Base-by-base conservation (phyloP, 2,888 invertebrate species). In the Polymixis lichenea region DNA sequence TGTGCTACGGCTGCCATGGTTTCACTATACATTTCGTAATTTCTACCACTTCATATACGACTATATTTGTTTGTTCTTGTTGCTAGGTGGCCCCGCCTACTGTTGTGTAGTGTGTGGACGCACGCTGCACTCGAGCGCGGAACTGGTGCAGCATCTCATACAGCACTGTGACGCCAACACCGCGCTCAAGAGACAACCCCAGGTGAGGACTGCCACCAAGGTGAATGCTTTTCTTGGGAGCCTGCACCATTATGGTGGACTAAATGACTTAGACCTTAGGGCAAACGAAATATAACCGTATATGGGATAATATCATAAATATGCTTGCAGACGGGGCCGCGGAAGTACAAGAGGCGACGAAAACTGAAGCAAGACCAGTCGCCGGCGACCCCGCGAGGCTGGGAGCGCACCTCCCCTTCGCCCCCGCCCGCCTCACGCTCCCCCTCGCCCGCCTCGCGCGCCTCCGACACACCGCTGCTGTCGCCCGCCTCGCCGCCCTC, bases 131-230 rank as follows among this genome's bases (percentile, higher is more conserved):
- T 97, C 98, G 0, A 98, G 98, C 5, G 97, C 97, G 25, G 98
- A 98, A 88, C 94, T 98, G 43, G 98, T 98, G 76, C 97, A 98
- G 78, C 98, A 98, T 93, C 97, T 98, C 84, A 98, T 98, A 66
- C 98, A 98, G 89, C 98, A 98, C 90, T 98, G 98, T 90, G 98
- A 98, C 92, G 97, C 98, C 85, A 98, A 98, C 91, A 98, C 98
- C 0, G 98, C 98, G 1, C 96, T 98, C 93, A 98, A 98, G 88
- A 95, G 98, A 65, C 98, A 98, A 88, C 98, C 98, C 0, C 98
- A 97, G 93, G 97, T 97, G 70, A 80, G 73, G 60, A 73, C 38
- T 25, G n/a, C 38, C 7, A n/a, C 56, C 60, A 69, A 81, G 81
- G 75, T 75, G 67, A 76, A 65, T 61, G 28, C 9, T 61, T 62